Evolutionary conservation across 2,113 vertebrate genomes (phyloP).

Genomic region (Alexandromys fortis): DNA sequence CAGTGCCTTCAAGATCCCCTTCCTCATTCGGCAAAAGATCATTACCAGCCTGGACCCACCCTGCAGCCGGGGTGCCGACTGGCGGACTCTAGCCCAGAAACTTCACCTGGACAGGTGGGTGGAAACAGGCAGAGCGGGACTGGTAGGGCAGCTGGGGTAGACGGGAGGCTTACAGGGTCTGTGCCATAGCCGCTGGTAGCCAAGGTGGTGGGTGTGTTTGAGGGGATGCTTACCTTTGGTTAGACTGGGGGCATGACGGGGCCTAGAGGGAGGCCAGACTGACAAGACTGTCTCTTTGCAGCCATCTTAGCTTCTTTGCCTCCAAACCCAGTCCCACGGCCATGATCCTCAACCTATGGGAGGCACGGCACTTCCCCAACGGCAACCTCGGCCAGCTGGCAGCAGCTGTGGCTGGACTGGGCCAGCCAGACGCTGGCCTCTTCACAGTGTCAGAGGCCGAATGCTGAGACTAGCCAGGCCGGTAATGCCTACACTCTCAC

Average conservation of each 20-base stretch:
- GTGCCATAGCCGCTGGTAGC: background rate
- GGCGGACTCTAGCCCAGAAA: conserved; percentile 98
- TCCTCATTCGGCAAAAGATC: conserved; percentile 99
- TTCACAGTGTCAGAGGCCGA: conserved; percentile 97
- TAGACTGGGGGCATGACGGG: background rate
- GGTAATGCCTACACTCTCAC: conserved; percentile 71
- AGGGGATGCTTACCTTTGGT: background rate
- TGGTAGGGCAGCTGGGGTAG: background rate
- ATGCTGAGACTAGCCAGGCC: conserved; percentile 86
- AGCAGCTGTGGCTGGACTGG: conserved; percentile 95
- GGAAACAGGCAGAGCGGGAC: background rate
- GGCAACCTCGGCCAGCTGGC: conserved; percentile 99
- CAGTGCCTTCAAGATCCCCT: conserved; percentile 99
- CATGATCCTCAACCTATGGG: conserved; percentile 99
- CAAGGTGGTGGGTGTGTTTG: no score
- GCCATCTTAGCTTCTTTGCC: conserved; percentile 98
- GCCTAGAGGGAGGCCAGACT: background rate
- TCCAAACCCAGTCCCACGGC: conserved; percentile 98
- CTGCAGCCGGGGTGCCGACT: conserved; percentile 95
- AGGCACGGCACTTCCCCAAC: conserved; percentile 96
- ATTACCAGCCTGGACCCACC: conserved; percentile 97
- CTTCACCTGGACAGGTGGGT: conserved; percentile 96
- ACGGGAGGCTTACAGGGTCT: background rate
- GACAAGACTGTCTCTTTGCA: conserved; percentile 70
- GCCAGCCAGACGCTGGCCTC: conserved; percentile 97